These are phyloP conservation scores for Drosophila maculinotata DNA, from an alignment of 2,888 invertebrate species.

Conservation along the genomic window DNA sequence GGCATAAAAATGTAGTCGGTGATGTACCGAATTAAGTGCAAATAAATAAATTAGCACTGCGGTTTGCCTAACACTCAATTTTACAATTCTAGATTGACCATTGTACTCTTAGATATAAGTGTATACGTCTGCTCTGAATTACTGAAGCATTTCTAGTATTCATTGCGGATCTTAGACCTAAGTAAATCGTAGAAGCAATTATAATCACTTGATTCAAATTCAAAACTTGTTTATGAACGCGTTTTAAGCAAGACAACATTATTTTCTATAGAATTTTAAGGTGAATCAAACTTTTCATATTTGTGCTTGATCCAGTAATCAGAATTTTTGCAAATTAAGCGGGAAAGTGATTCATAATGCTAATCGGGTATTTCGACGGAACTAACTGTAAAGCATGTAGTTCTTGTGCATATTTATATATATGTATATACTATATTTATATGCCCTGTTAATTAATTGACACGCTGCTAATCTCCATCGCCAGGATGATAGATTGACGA, in stretches of 20 bases:
- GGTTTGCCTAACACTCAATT: background rate
- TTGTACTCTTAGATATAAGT: background rate
- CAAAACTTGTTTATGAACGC: background rate
- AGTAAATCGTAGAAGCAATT: background rate
- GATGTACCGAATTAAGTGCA: background rate
- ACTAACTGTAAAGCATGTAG: background rate
- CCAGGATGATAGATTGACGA: background rate
- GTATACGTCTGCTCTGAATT: background rate
- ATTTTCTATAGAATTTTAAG: constrained; percentile 9
- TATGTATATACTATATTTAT: background rate
- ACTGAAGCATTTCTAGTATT: background rate
- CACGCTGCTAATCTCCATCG: background rate
- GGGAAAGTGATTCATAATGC: constrained; percentile 1
- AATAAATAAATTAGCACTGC: constrained; percentile 19
- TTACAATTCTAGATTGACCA: background rate
- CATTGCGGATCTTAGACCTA: background rate
- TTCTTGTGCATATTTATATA: background rate
- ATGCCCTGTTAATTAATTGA: background rate
- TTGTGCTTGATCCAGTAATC: background rate
- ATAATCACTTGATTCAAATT: background rate
- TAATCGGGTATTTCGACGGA: background rate
- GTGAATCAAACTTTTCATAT: constrained; percentile 23
- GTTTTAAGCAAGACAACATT: background rate
- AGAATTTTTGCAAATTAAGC: constrained; percentile 5
- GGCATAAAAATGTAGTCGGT: background rate